Base-by-base conservation (phyloP, 2,797 vertebrate species). In the Sebastolobus altivelis region DNA sequence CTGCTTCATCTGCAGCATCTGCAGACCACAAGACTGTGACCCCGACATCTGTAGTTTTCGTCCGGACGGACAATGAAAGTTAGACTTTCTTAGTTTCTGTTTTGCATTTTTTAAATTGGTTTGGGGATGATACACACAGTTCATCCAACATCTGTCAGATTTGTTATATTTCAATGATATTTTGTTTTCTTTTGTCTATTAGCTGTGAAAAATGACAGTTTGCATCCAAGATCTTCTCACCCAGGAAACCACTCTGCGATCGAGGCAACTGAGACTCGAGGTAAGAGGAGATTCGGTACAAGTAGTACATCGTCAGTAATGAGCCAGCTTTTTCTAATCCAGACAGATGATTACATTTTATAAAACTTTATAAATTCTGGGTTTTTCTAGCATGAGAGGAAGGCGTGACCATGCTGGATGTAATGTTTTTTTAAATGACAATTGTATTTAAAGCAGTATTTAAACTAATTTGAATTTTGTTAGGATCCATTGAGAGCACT, bases 41-140 rank as follows among this genome's bases (percentile, higher is more conserved):
- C 8, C 1, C 0, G 1, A 0, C 16, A 16, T 0, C 63, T 58
- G 0, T 4, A 16, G 2, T 0, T 40, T n/a, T 8, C 4, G 0
- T 0, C 10, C 4, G 0, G 8, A 2, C 0, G 0, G 0, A 18
- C 14, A 14, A 1, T 31, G 0, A 65, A 12, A 55, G 74, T 81
- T 16, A 35, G 40, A 18, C 6, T 65, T 55, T 46, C 5, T 40
- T 54, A 29, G 46, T 52, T n/a, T 11, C 29, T 35, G 13, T 29
- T 66, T 56, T 16, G 3, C 2, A 33, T 20, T n/a, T 12, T 43
- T 58, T 22, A 0, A 13, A 20, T 65, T 60, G 29, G 1, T 33
- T 69, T 52, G 16, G 29, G 25, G 40, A 25, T 65, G 46, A 65
- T 7, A 22, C 43, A 52, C 27, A 54, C 4, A 8, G 59, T 35